Conservation (phyloP, 2,888 invertebrate genomes). For the Drosophila infuscata region DNA sequence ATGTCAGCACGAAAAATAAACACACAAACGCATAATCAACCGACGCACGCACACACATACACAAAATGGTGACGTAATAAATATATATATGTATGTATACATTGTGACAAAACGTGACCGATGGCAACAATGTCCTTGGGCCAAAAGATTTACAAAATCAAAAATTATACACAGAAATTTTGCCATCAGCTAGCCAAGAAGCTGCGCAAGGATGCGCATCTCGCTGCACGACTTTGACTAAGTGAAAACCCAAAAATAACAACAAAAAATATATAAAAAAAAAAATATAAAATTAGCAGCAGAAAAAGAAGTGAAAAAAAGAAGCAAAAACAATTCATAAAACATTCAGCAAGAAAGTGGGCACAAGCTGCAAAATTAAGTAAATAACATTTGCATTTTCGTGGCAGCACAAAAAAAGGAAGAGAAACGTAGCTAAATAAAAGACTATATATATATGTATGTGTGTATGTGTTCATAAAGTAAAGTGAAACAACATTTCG, state of each 20-base stretch:
- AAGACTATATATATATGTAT: neutral
- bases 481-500: slow-evolving; percentile 43
- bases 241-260: slow-evolving; percentile 44
- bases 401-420: slow-evolving; percentile 14
- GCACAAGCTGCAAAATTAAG: slow-evolving; percentile 46
- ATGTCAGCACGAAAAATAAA: slow-evolving; percentile 21
- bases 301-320: slow-evolving; percentile 1
- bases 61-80: slow-evolving; percentile 74
- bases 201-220: slow-evolving; percentile 70
- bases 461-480: slow-evolving; percentile 13
- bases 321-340: slow-evolving; percentile 37
- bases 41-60: slow-evolving; percentile 13
- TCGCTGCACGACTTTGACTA: slow-evolving; percentile 58
- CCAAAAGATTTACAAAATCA: slow-evolving; percentile 80
- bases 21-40: slow-evolving; percentile 10
- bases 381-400: slow-evolving; percentile 73
- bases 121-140: slow-evolving; percentile 75
- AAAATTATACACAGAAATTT: slow-evolving; percentile 75
- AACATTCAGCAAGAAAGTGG: slow-evolving; percentile 36
- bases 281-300: slow-evolving; percentile 2
- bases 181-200: slow-evolving; percentile 72
- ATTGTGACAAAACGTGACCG: neutral
- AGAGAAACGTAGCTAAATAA: slow-evolving; percentile 30
- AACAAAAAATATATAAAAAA: neutral
- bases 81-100: too few species aligned